Conservation (phyloP, 2,797 vertebrate genomes). For the Onychomys torridus region DNA sequence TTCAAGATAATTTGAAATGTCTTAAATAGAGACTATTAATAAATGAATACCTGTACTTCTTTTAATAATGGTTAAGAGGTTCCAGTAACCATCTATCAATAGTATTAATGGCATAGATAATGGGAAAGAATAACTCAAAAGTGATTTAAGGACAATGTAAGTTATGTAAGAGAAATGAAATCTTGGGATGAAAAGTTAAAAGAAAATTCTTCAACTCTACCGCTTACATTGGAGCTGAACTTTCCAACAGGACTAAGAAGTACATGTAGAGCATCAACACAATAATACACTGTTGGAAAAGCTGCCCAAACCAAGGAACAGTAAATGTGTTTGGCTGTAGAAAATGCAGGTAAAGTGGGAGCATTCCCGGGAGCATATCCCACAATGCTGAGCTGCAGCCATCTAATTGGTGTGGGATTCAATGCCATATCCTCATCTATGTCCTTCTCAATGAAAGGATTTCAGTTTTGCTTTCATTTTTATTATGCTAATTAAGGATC, state of each 20-base stretch:
- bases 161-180: constrained; percentile 60
- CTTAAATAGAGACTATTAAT: constrained; percentile 68
- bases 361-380: neutral
- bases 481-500: neutral
- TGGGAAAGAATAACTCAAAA: neutral
- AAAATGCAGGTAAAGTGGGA: constrained; percentile 8
- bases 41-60: constrained; percentile 58
- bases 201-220: constrained; percentile 48
- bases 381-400: neutral
- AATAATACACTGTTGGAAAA: constrained; percentile 40
- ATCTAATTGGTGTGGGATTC: neutral
- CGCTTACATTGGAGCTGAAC: neutral
- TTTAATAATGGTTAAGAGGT: constrained; percentile 61
- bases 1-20: constrained; percentile 57
- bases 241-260: neutral
- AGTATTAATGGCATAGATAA: constrained; percentile 57
- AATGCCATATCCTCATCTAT: neutral
- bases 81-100: constrained; percentile 44
- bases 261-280: neutral
- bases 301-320: neutral
- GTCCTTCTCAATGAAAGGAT: neutral
- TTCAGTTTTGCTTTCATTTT: constrained; percentile 49
- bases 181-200: constrained; percentile 14
- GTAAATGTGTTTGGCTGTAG: constrained; percentile 7
- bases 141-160: constrained; percentile 69